A percentile compares a stretch with the other conserved stretches of the same genome.
These are phyloP conservation scores for Xiphophorus couchianus DNA, from an alignment of 2,113 vertebrate genomes.

Conservation along the genomic window DNA sequence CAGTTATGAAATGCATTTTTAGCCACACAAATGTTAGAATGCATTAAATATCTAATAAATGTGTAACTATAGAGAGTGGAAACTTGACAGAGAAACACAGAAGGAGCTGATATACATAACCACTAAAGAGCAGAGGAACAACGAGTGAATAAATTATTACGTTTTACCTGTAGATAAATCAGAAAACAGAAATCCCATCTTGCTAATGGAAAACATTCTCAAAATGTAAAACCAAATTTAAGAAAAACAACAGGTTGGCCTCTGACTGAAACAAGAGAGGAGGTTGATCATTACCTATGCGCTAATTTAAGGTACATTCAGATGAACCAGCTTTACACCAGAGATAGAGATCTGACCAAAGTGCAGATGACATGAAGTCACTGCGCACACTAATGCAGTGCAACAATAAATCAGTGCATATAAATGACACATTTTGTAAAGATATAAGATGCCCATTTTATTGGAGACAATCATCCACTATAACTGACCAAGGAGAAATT, in stretches of 20 bases:
- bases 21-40: background rate
- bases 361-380: constrained; percentile 28
- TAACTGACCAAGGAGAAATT: no score
- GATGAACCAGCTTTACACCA: background rate
- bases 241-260: background rate
- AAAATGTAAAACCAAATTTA: background rate
- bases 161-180: constrained; percentile 23
- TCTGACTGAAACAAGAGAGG: background rate
- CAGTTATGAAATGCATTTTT: background rate
- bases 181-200: background rate
- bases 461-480: background rate
- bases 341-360: background rate
- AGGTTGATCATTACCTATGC: background rate
- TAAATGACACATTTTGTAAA: constrained; percentile 6
- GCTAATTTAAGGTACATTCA: background rate
- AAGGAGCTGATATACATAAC: background rate
- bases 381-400: constrained; percentile 8
- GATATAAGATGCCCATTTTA: background rate
- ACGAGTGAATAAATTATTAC: constrained; percentile 33
- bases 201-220: background rate
- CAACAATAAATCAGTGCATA: constrained; percentile 5
- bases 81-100: background rate
- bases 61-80: background rate
- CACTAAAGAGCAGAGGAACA: background rate
- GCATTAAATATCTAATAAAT: constrained; percentile 32